A percentile compares a stretch with the other conserved stretches of the same genome.
Evolutionary conservation across 2,797 vertebrate genomes (phyloP).

Genomic region (Hypotaenidia okinawae): DNA sequence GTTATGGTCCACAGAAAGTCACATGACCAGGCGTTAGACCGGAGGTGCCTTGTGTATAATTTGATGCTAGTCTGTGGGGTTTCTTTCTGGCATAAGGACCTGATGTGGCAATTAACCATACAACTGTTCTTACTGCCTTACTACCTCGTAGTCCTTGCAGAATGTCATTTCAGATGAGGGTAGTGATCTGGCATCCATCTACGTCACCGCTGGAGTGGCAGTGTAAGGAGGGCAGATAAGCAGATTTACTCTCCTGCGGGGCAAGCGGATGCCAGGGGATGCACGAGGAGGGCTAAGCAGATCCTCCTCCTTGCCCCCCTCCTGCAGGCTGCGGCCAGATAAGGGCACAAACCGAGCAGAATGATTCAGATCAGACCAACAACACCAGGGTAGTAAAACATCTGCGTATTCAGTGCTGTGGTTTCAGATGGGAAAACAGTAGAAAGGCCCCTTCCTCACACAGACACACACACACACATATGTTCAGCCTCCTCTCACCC

Average conservation of each 20-base stretch:
- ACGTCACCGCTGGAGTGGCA: background rate
- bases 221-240: background rate
- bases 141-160: background rate
- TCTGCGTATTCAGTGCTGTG: background rate
- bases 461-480: too few relatives aligned
- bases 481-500: background rate
- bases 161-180: background rate
- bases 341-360: background rate
- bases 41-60: background rate
- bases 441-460: background rate
- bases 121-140: background rate
- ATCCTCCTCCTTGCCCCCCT: background rate
- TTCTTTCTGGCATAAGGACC: background rate
- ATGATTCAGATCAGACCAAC: background rate
- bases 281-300: accelerated
- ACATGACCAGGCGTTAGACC: background rate
- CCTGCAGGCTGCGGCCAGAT: background rate
- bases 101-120: background rate
- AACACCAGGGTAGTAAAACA: background rate
- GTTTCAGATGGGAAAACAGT: background rate
- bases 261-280: background rate
- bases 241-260: background rate
- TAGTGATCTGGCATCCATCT: background rate
- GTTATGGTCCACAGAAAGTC: background rate
- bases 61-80: background rate